Evolutionary conservation across 2,113 vertebrate genomes (phyloP), one percentile per base, ranked within the genome.

Genomic region (Oreochromis niloticus): DNA sequence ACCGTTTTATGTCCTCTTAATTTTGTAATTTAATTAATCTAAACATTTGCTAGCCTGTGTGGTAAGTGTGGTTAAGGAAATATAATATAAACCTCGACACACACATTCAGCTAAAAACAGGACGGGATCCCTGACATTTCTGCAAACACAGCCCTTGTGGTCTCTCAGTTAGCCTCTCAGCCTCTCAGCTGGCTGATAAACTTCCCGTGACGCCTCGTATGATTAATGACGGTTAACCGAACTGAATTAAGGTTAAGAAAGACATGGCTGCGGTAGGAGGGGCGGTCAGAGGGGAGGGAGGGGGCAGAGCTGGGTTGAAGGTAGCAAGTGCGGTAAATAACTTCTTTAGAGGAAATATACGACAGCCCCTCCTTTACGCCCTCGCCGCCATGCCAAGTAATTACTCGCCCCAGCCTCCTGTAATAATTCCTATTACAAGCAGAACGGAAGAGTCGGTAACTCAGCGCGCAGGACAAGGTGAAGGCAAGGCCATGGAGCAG

Each of bases 351-450:
- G 97, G 89, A 98, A 98, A 98, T 98, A 97, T 98, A 98, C 96
- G 96, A 97, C 95, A 94, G 95, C 92, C 92, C 97, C 97, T 97
- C 94, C 95, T 85, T 86, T 41, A 78, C 91, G 41, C 97, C 97
- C 97, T 97, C 98, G 96, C 97, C 94, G 96, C 97, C 97, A 97
- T 97, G 97, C 97, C 97, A 97, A 98, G 98, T 98, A 99, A 99
- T 99, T 99, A 99, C 98, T 98, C 75, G 98, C 97, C 97, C 97
- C 96, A 97, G 97, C 97, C 98, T 97, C 96, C 98, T 98, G 98
- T 99, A 99, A 99, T 99, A 99, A 99, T 99, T 99, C 98, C 98
- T 98, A 99, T 98, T 99, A 99, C 97, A 98, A 97, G 97, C 98
- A 97, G 97, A 98, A 98, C 97, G 97, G 97, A 98, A 98, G 98